Percentiles rank a stretch among this genome's conserved stretches.
Evolutionary conservation across 2,888 invertebrate genomes (phyloP).

Genomic region (Lepeophtheirus nordmannii): DNA sequence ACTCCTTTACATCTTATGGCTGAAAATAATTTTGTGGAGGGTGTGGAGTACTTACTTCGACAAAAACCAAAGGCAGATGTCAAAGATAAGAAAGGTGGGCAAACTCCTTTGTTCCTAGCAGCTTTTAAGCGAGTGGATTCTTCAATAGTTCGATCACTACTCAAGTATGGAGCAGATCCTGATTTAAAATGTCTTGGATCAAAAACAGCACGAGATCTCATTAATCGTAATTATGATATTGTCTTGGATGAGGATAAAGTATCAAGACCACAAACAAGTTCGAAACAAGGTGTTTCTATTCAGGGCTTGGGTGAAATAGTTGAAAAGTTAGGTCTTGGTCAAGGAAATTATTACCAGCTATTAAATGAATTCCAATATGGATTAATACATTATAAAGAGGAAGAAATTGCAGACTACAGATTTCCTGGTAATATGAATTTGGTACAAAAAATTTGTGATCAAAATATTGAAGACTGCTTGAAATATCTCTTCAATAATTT

Average conservation of each 20-base stretch:
- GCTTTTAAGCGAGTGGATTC: not conserved
- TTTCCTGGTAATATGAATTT: slow-evolving; percentile 2
- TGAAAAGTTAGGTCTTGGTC: not conserved
- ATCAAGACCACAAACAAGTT: not conserved
- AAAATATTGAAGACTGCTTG: not conserved
- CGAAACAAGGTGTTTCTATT: not conserved
- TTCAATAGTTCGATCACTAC: not conserved
- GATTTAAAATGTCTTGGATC: slow-evolving; percentile 4
- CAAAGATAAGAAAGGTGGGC: slow-evolving; percentile 17
- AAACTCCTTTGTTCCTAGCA: slow-evolving; percentile 19
- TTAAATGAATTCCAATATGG: not conserved
- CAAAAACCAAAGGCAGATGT: slow-evolving; percentile 1
- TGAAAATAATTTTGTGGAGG: not conserved
- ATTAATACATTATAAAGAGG: not conserved
- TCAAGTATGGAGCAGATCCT: slow-evolving; percentile 8
- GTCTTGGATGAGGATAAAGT: not conserved
- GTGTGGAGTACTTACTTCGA: slow-evolving; percentile 2
- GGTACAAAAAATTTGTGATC: slow-evolving; percentile 4
- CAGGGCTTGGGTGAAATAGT: not conserved
- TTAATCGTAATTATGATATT: not conserved
- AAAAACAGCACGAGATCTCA: not conserved
- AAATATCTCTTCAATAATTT: not conserved
- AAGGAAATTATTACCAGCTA: not conserved
- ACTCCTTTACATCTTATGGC: not conserved
- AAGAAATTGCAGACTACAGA: not conserved